These are phyloP conservation scores for Carterocephalus palaemon DNA, from an alignment of 2,888 invertebrate species.

Conservation along the genomic window DNA sequence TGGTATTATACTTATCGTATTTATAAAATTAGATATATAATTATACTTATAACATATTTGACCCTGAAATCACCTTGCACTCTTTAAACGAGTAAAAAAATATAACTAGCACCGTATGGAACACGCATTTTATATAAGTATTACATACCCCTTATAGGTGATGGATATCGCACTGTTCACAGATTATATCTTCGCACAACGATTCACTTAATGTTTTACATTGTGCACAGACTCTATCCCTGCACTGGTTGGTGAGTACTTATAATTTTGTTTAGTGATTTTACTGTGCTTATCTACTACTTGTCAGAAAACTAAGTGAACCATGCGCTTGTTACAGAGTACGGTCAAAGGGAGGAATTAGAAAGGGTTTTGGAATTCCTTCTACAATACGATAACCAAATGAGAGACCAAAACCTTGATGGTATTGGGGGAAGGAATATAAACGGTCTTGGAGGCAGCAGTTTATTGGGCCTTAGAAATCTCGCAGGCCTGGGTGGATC, in stretches of 20 bases:
- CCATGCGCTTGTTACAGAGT: conserved; percentile 56
- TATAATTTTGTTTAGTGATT: conserved; percentile 7
- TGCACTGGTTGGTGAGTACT: conserved; percentile 31
- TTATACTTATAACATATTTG: neutral
- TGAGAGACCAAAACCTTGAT: conserved; percentile 40
- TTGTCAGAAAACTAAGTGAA: conserved; percentile 1
- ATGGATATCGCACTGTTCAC: conserved; percentile 34
- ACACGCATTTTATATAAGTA: conserved; percentile 1
- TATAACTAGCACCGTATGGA: conserved; percentile 7
- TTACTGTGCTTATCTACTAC: neutral
- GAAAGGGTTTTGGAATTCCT: conserved; percentile 58
- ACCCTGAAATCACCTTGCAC: conserved; percentile 8
- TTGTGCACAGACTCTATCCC: conserved; percentile 33
- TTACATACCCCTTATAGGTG: conserved; percentile 27
- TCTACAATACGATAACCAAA: conserved; percentile 46
- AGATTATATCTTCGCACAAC: conserved; percentile 32
- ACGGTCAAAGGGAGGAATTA: conserved; percentile 53
- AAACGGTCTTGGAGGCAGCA: conserved; percentile 43
- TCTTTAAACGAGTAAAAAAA: neutral
- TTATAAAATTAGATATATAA: neutral
- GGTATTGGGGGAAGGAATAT: conserved; percentile 44
- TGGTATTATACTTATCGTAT: neutral
- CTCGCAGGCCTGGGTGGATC: conserved; percentile 37
- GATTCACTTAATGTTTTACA: conserved; percentile 19
- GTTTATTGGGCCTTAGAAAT: conserved; percentile 33